Evolutionary conservation across 2,797 vertebrate genomes (phyloP).

Genomic region (Enteromius viviparus): DNA sequence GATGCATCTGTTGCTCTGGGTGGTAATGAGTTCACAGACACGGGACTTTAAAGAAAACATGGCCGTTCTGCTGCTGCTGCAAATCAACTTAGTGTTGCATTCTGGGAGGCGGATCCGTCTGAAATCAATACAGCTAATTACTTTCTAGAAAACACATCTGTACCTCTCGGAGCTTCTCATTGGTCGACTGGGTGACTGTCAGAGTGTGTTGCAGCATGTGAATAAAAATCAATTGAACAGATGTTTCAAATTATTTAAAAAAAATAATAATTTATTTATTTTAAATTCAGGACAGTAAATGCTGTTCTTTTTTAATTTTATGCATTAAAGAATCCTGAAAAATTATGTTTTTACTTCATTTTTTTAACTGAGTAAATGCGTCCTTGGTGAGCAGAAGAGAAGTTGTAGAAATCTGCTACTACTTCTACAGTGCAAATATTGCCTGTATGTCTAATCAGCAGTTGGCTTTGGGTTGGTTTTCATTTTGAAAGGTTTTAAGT

Average conservation of each 20-base stretch:
- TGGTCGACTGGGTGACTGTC: neutral
- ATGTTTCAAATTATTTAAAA: neutral
- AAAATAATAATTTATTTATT: neutral
- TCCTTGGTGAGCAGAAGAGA: neutral
- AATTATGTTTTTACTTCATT: neutral
- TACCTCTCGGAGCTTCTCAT: neutral
- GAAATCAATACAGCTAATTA: neutral
- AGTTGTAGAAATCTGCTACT: too few relatives aligned
- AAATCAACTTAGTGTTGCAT: neutral
- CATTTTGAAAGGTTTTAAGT: neutral
- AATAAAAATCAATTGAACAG: neutral
- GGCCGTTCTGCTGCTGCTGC: neutral
- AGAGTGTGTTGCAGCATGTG: neutral
- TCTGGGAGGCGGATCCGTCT: neutral
- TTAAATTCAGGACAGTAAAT: neutral
- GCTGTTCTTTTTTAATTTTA: neutral
- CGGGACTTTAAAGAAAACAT: slow-evolving; percentile 10
- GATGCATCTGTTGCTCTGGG: slow-evolving; percentile 67
- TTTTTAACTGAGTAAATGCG: neutral
- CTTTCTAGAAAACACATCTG: neutral
- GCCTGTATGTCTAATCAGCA: neutral
- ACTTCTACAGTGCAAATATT: neutral
- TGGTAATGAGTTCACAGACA: slow-evolving; percentile 29
- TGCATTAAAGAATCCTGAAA: neutral
- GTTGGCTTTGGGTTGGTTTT: neutral